Percentiles rank a stretch among this genome's conserved stretches.
Conservation (phyloP, 2,888 invertebrate species). For the Anticlea derivata region DNA sequence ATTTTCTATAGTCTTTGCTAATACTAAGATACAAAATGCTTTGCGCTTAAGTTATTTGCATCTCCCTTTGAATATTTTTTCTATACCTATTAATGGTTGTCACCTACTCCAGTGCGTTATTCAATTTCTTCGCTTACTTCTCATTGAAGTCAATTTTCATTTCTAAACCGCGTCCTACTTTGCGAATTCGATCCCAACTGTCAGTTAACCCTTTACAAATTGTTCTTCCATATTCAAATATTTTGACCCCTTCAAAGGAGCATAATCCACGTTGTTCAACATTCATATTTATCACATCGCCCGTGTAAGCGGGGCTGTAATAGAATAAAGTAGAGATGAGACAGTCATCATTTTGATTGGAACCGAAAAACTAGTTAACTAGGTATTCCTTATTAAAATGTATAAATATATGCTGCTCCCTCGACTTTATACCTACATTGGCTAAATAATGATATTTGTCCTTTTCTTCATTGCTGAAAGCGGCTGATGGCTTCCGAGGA, state of each 20-base stretch:
- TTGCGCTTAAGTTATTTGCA: too few relatives aligned
- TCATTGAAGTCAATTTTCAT: neutral
- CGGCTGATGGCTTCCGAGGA: too few relatives aligned
- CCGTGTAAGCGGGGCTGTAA: slow-evolving; percentile 68
- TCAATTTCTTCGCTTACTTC: neutral
- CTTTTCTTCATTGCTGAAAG: too few relatives aligned
- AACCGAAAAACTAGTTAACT: neutral
- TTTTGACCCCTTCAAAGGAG: slow-evolving; percentile 81
- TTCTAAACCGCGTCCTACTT: slow-evolving; percentile 46
- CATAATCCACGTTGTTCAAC: slow-evolving; percentile 79
- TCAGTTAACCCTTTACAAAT: slow-evolving; percentile 81
- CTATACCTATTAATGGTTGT: too few relatives aligned
- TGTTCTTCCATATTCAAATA: slow-evolving; percentile 79
- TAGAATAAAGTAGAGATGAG: slow-evolving; percentile 26
- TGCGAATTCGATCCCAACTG: slow-evolving; percentile 53
- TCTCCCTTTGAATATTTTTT: too few relatives aligned
- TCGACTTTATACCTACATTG: too few relatives aligned
- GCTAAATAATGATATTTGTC: too few relatives aligned
- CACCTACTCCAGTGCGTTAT: too few relatives aligned
- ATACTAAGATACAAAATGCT: too few relatives aligned
- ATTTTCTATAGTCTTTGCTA: too few relatives aligned
- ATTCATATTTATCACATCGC: slow-evolving; percentile 83
- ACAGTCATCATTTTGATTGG: neutral
- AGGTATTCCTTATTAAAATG: too few relatives aligned
- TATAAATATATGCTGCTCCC: too few relatives aligned